A percentile compares a stretch with the other conserved stretches of the same genome.
These are phyloP conservation scores for Chrysolina oricalcia DNA, from an alignment of 2,888 invertebrate species.

Conservation along the genomic window DNA sequence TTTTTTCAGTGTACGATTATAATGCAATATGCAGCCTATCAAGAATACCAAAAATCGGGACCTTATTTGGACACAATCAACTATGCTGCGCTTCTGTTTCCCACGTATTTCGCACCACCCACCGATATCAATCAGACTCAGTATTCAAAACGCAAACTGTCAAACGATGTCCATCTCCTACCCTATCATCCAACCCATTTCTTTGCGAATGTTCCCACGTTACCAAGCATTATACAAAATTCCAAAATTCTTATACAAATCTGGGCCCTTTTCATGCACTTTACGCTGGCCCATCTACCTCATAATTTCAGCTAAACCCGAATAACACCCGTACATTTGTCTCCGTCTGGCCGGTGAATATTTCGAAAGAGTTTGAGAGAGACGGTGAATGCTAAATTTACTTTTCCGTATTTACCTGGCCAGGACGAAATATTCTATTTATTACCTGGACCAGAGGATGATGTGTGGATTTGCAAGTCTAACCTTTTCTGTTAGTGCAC, in stretches of 20 bases:
- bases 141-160: conserved; percentile 49
- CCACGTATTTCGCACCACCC: conserved; percentile 50
- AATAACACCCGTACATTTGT: conserved; percentile 38
- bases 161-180: conserved; percentile 44
- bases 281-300: conserved; percentile 44
- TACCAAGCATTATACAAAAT: conserved; percentile 52
- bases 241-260: conserved; percentile 57
- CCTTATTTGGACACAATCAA: background rate
- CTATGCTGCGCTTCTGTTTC: conserved; percentile 40
- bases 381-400: conserved; percentile 24
- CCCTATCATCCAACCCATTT: conserved; percentile 54
- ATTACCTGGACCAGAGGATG: conserved; percentile 45
- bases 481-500: conserved; percentile 56
- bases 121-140: conserved; percentile 56
- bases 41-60: background rate
- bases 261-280: conserved; percentile 39
- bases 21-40: too few species aligned
- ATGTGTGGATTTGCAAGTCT: conserved; percentile 59
- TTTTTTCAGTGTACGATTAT: too few species aligned
- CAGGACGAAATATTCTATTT: conserved; percentile 42
- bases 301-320: conserved; percentile 43
- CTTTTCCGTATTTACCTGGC: conserved; percentile 46
- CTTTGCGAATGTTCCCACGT: conserved; percentile 57
- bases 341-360: conserved; percentile 28
- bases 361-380: conserved; percentile 32